Percentiles rank a stretch among this genome's conserved stretches.
Conservation (phyloP, 2,113 vertebrate genomes). For the Saccopteryx leptura region DNA sequence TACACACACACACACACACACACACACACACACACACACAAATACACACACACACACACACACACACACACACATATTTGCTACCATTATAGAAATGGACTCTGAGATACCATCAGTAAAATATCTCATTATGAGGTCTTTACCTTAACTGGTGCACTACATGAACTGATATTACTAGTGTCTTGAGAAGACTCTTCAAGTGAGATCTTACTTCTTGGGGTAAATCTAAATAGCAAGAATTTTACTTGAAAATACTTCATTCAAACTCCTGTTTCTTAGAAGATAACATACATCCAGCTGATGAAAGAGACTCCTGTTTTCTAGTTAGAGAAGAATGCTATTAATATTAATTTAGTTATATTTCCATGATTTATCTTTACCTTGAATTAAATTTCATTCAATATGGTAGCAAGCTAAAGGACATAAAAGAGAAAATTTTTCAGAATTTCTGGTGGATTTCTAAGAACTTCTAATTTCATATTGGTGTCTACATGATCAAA, state of each 20-base stretch:
- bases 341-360: constrained; percentile 12
- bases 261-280: constrained; percentile 9
- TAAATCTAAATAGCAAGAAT: neutral
- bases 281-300: neutral
- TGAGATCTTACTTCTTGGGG: neutral
- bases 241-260: constrained; percentile 26
- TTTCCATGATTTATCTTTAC: neutral
- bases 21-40: no score
- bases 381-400: neutral
- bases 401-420: neutral
- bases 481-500: neutral
- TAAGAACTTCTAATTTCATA: constrained; percentile 32
- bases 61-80: neutral
- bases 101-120: neutral
- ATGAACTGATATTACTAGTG: neutral
- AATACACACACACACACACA: no score
- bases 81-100: neutral
- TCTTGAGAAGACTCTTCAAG: neutral
- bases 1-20: no score
- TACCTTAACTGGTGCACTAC: neutral
- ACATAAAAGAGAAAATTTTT: neutral
- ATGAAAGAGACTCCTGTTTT: neutral
- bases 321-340: constrained; percentile 12
- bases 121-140: neutral
- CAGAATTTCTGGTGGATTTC: neutral